Evolutionary conservation across 2,113 vertebrate species (phyloP), one percentile per base, ranked within the genome.

Genomic region (Equus przewalskii): DNA sequence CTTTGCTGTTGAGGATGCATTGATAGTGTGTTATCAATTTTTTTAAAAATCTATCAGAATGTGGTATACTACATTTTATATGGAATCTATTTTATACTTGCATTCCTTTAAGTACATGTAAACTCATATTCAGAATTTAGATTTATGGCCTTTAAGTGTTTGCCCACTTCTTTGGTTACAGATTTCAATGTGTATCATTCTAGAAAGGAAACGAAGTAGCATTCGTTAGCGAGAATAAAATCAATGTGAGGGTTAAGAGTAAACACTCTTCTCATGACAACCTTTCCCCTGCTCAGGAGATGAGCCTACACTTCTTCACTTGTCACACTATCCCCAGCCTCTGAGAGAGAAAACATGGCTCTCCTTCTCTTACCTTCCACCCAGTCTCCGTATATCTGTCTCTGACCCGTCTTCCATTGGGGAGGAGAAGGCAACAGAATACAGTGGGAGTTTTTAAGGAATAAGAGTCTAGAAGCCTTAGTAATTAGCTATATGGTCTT

Each of bases 21-120:
- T 15, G 5, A 75, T 46, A n/a, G 30, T n/a, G 12, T 54, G 6
- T 41, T 65, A 78, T 51, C 22, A 33, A 8, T 81, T 86, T 96
- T 30, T 51, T 54, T 30, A 22, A 84, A 94, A 83, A 67, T 62
- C 7, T 92, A 28, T 58, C 26, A 51, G 33, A 44, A 92, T 85
- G 7, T 76, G n/a, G 11, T 18, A 0, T 4, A 73, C 69, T 13
- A 9, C 6, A n/a, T 86, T 86, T 76, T 28, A 79, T 15, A 46
- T 54, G 54, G 21, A 3, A 60, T 56, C 18, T 60, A 1, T 60
- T 67, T 89, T 72, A 60, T 64, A 24, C 6, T 72, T 84, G 3
- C 41, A 56, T 85, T 67, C 5, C 58, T 84, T 87, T 36, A 86
- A 65, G 75, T 96, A 14, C 18, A 7, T 44, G 1, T 51, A 75